Percentiles rank a stretch among this genome's conserved stretches.
Evolutionary conservation across 2,113 vertebrate species (phyloP).

Genomic region (Phylloscopus trochiloides): DNA sequence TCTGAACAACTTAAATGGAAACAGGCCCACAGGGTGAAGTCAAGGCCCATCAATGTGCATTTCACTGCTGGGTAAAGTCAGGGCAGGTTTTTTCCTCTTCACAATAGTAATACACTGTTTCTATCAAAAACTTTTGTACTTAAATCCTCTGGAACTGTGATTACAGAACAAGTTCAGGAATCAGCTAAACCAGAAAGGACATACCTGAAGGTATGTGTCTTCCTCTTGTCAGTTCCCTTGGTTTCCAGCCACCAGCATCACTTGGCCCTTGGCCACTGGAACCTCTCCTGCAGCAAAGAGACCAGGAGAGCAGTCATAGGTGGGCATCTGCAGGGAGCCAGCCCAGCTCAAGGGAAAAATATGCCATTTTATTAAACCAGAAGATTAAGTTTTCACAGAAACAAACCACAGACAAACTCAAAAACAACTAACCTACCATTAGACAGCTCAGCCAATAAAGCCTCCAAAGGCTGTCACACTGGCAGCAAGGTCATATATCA

Average conservation of each 20-base stretch:
- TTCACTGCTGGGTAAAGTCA: not conserved
- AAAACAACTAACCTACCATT: not conserved
- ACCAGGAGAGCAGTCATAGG: accelerated
- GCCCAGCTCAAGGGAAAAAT: not conserved
- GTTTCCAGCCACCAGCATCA: not conserved
- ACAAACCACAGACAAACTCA: not conserved
- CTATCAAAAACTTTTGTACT: not conserved
- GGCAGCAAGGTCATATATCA: accelerated
- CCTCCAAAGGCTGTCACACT: not conserved
- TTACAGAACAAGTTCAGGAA: not conserved
- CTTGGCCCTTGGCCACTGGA: not conserved
- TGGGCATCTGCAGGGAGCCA: not conserved
- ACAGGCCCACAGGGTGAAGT: not conserved
- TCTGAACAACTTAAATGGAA: not conserved
- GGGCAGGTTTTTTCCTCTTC: not conserved
- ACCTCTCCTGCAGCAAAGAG: not conserved
- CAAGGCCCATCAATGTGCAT: not conserved
- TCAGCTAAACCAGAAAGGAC: not conserved
- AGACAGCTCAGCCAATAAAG: not conserved
- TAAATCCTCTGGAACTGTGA: not conserved
- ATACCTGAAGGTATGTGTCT: not conserved
- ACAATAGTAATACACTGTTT: not conserved
- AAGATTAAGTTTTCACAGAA: not conserved
- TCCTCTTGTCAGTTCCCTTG: not conserved
- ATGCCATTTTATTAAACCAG: not conserved